Percentiles rank a stretch among this genome's conserved stretches.
Evolutionary conservation across 2,888 invertebrate genomes (phyloP).

Genomic region (Scaptomyza reducta): DNA sequence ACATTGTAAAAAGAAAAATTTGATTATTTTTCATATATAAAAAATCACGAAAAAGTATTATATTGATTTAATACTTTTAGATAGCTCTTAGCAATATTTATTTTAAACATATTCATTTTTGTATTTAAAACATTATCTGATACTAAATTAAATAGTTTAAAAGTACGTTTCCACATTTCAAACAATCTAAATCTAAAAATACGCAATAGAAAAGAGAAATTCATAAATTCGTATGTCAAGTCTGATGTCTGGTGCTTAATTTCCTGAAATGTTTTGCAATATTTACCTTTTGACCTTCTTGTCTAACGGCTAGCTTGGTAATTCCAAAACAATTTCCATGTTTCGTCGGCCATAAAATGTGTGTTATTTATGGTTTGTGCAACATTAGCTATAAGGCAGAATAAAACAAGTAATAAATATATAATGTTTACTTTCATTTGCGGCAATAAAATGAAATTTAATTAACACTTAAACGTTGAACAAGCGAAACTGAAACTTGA

Average conservation of each 20-base stretch:
- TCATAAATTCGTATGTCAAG: background rate
- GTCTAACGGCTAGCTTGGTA: conserved; percentile 9
- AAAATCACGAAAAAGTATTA: too few species aligned
- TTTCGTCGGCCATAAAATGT: conserved; percentile 43
- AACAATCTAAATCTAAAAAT: background rate
- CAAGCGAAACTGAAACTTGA: conserved; percentile 22
- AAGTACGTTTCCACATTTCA: background rate
- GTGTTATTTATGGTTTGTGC: conserved; percentile 42
- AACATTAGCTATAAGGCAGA: conserved; percentile 17
- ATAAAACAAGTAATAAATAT: conserved; percentile 17
- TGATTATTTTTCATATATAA: too few species aligned
- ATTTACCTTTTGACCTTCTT: conserved; percentile 41
- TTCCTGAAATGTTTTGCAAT: background rate
- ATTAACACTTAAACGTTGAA: conserved; percentile 67
- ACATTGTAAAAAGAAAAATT: background rate
- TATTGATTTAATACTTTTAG: too few species aligned
- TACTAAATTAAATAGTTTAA: background rate
- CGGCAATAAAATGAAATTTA: conserved; percentile 61
- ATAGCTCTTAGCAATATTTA: too few species aligned
- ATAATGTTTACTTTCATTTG: conserved; percentile 49
- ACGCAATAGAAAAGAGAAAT: conserved; percentile 21
- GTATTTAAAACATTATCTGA: too few species aligned
- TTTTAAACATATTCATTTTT: too few species aligned
- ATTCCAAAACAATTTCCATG: conserved; percentile 14
- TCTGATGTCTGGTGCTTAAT: background rate